Base-by-base conservation (phyloP, 2,888 invertebrate genomes). In the Mylabris sibirica region DNA sequence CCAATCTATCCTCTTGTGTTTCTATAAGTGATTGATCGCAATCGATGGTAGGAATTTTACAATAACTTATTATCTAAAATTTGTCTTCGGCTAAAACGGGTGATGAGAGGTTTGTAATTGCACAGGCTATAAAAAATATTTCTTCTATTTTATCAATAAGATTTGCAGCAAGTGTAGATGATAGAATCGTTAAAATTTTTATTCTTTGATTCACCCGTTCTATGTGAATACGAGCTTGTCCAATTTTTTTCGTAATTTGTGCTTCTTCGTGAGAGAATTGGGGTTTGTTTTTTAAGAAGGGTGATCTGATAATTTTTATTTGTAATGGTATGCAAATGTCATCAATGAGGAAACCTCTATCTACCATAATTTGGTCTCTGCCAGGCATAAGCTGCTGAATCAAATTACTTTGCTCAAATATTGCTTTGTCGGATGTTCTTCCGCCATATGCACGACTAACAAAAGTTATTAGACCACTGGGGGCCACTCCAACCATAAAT, bases 401-500 rank as follows among this genome's bases (percentile, higher is more conserved):
- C 20, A 69, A 26, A 17, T 20, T n/a, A 59, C 63, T 66, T 65
- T 75, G 66, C 17, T 74, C 70, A 59, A 77, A 76, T n/a, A 76
- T 74, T 8, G 59, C 67, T 38, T 75, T 74, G 64, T 77, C 75
- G 1, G 75, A 74, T 1, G 68, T 63, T 53, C 75, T 57, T 12
- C 76, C 77, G 20, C 73, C 75, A 65, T 70, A 75, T 0, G 75
- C 53, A 59, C 65, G 38, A 59, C 76, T 76, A 24, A 75, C 59
- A 64, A 73, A 74, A 3, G 72, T 70, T 14, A 76, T 72, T 2
- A 71, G 14, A 6, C 76, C 78, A 41, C 61, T 67, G 24, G 77
- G 76, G 8, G 68, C 72, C 20, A 76, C 72, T 2, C 65, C 77
- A 9, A 73, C 72, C 64, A 79, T 62, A 49, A 76, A 74, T 62